Base-by-base conservation (phyloP, 2,888 invertebrate genomes). In the Lithophane socia region DNA sequence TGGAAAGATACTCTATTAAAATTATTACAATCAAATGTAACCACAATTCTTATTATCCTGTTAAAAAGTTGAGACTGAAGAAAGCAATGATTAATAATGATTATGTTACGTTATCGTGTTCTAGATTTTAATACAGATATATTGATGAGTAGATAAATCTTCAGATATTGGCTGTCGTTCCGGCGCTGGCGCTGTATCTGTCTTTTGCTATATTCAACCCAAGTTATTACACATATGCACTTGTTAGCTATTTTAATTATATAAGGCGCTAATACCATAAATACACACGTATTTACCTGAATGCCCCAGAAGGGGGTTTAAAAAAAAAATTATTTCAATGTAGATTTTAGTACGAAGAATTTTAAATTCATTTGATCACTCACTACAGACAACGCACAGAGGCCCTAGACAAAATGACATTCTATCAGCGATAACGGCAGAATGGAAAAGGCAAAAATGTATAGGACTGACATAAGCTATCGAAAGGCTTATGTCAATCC, bases 231-330 rank as follows among this genome's bases (percentile, higher is more conserved):
- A 58, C 9, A 52, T 21, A 13, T 2, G 16, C n/a, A n/a, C 0
- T 47, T 58, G n/a, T 52, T 47, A 58, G 37, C 56, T 58, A 79
- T 56, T 69, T 54, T 10, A n/a, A n/a, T 29, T 37, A 54, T 7
- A 13, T 7, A 16, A 84, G 64, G 83, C 77, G 52, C 65, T 12
- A n/a, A 12, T 24, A 58, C 4, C 37, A 37, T 13, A 37, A 29
- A 37, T 37, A 37, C 37, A 29, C 29, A 29, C 29, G 29, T 29
- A 29, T 29, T 29, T 29, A 29, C 29, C 29, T 29, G 29, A 29
- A 0, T 29, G 29, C 29, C 29, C 29, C 29, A 29, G 29, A 29
- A n/a, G n/a, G n/a, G n/a, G n/a, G n/a, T n/a, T n/a, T n/a, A n/a
- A n/a, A n/a, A n/a, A n/a, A n/a, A n/a, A n/a, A n/a, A n/a, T n/a